Evolutionary conservation across 2,888 invertebrate genomes (phyloP).

Genomic region (Diarsia mendica): DNA sequence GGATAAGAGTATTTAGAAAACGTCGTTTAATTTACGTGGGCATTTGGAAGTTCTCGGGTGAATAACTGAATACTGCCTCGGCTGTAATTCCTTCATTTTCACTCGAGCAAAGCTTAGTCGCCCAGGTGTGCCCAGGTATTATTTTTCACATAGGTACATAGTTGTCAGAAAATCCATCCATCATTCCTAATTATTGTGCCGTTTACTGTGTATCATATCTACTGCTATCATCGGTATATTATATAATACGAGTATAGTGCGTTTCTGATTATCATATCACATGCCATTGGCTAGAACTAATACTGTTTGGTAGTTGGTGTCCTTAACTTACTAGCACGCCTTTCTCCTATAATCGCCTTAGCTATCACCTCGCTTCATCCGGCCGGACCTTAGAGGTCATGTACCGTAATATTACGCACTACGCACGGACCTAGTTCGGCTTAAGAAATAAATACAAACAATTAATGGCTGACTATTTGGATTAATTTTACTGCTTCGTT

Average conservation of each 20-base stretch:
- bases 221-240: too few relatives aligned
- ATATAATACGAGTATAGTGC: background rate
- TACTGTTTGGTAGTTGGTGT: slow-evolving; percentile 43
- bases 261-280: background rate
- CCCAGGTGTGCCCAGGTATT: too few relatives aligned
- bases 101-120: too few relatives aligned
- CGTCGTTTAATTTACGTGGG: too few relatives aligned
- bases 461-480: slow-evolving; percentile 1
- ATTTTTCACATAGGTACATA: too few relatives aligned
- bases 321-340: slow-evolving; percentile 45
- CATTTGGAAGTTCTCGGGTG: too few relatives aligned
- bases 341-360: slow-evolving; percentile 39
- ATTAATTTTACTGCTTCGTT: background rate
- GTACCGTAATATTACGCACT: slow-evolving; percentile 1
- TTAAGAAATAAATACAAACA: slow-evolving; percentile 19
- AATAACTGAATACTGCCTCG: too few relatives aligned
- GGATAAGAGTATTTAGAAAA: too few relatives aligned
- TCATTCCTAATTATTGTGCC: too few relatives aligned
- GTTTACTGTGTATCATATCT: too few relatives aligned
- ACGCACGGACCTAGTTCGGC: background rate
- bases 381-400: slow-evolving; percentile 44
- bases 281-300: slow-evolving; percentile 13
- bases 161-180: too few relatives aligned
- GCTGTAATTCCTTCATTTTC: too few relatives aligned
- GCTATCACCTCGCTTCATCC: slow-evolving; percentile 59